These are phyloP conservation scores for Sus cebifrons DNA, from an alignment of 2,797 vertebrate genomes.

Conservation along the genomic window DNA sequence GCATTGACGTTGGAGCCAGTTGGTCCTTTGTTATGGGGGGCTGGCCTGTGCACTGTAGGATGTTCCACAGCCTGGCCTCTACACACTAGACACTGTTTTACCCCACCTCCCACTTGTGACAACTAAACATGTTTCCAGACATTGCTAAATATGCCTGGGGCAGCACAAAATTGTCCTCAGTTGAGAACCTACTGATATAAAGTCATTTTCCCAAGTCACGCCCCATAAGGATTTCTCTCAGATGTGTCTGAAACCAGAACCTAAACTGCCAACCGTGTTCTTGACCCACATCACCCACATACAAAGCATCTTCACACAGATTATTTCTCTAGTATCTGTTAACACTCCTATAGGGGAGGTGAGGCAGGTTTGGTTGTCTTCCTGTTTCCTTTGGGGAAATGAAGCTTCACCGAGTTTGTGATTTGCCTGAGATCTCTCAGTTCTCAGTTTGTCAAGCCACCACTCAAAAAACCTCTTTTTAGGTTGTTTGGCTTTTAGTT, in stretches of 20 bases:
- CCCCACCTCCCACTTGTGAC: not conserved
- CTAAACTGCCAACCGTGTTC: not conserved
- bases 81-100: not conserved
- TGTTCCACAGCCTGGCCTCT: not conserved
- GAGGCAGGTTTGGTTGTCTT: not conserved
- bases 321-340: not conserved
- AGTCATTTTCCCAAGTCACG: not conserved
- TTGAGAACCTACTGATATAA: not conserved
- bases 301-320: not conserved
- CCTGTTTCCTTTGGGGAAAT: constrained; percentile 31
- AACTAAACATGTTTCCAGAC: not conserved
- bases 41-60: not conserved
- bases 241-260: not conserved
- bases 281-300: not conserved
- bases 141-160: not conserved
- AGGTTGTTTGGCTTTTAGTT: not conserved
- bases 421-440: not conserved
- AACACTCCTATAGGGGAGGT: not conserved
- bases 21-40: not conserved
- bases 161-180: not conserved
- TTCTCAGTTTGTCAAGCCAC: not conserved
- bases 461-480: not conserved
- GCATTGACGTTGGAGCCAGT: not conserved
- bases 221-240: not conserved
- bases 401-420: not conserved